These are phyloP conservation scores for Standfussiana lucernea DNA, from an alignment of 2,888 invertebrate species.

Conservation along the genomic window DNA sequence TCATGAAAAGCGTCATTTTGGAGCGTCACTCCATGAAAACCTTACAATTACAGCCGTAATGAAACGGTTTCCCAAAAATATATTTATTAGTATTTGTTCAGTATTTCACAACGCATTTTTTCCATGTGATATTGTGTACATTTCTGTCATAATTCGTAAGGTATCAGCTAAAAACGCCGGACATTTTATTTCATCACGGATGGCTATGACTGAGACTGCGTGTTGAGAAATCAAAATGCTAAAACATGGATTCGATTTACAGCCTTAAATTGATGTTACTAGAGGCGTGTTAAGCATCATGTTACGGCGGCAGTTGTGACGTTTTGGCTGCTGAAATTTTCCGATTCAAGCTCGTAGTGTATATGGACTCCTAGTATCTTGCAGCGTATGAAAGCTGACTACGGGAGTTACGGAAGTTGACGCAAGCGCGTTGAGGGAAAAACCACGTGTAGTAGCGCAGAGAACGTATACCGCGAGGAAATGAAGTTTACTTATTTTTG, in stretches of 20 bases:
- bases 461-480: not conserved
- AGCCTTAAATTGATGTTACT: accelerated
- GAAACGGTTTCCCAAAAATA: not conserved
- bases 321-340: not conserved
- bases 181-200: not conserved
- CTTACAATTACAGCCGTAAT: not conserved
- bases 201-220: constrained; percentile 1
- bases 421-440: constrained; percentile 14
- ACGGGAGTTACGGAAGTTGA: not conserved
- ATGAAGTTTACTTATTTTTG: not conserved
- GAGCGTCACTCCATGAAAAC: not conserved
- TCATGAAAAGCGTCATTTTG: not conserved
- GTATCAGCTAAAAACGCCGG: constrained; percentile 3
- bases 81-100: not conserved
- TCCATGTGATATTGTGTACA: not conserved
- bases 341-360: not conserved
- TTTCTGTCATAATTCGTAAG: constrained; percentile 33
- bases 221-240: constrained; percentile 13
- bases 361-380: constrained; percentile 62
- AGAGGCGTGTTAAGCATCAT: not conserved
- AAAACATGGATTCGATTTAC: not conserved
- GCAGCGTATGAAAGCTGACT: constrained; percentile 34
- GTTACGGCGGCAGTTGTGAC: not conserved
- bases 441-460: not conserved
- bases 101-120: constrained; percentile 2